These are phyloP conservation scores for Bombus confusus DNA, from an alignment of 1,140 invertebrate genomes.

Conservation along the genomic window DNA sequence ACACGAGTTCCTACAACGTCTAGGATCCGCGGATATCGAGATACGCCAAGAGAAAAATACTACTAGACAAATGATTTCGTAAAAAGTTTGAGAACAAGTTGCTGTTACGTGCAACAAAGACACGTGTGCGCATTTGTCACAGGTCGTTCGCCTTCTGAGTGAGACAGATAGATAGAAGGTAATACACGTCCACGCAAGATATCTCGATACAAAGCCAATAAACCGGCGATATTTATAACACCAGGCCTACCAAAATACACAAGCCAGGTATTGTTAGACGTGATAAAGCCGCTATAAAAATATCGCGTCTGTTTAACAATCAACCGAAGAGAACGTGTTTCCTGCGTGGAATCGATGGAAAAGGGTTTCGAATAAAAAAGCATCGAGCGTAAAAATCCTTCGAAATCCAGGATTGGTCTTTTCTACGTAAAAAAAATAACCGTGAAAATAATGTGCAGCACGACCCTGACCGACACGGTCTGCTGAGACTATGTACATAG, in stretches of 20 bases:
- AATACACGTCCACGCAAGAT: not conserved
- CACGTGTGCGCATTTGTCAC: constrained; percentile 23
- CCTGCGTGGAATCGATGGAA: no score
- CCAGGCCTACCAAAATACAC: constrained; percentile 9
- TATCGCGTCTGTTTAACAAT: not conserved
- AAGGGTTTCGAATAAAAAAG: not conserved
- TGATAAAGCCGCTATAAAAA: not conserved
- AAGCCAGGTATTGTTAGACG: not conserved
- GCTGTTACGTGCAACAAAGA: not conserved
- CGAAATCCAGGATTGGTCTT: not conserved
- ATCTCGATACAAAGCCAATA: constrained; percentile 39
- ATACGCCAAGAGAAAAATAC: not conserved
- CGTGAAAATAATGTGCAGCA: not conserved
- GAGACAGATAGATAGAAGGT: constrained; percentile 12
- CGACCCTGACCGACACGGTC: constrained; percentile 61
- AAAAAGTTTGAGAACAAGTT: constrained; percentile 33
- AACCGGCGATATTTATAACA: constrained; percentile 22
- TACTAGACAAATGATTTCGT: not conserved
- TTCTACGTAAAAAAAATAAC: constrained; percentile 7
- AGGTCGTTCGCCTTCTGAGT: constrained; percentile 44
- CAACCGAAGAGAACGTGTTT: not conserved
- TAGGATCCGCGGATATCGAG: no score
- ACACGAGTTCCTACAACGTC: not conserved
- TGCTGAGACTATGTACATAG: not conserved
- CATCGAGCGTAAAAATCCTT: not conserved